Evolutionary conservation across 2,797 vertebrate genomes (phyloP), one percentile per base, ranked within the genome.

Genomic region (Schizopygopsis malacanthus): DNA sequence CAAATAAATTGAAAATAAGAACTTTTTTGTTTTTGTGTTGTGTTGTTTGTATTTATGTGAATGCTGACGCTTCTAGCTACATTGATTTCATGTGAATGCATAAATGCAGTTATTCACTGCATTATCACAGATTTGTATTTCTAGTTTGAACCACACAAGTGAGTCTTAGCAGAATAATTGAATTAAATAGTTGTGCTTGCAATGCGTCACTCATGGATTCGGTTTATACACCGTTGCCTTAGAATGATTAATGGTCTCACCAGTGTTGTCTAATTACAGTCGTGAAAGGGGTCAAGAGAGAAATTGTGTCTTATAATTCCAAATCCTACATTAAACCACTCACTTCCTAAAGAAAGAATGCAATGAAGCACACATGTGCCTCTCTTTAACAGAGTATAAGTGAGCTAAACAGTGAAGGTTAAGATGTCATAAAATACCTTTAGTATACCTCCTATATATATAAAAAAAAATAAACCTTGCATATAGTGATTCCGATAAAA

Each of bases 1-100:
- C 97, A 97, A 98, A 98, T 98, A 98, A 98, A 98, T 95, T 91
- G 92, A 94, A 94, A 90, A 93, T 94, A 93, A 61, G 56, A 73
- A 72, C 47, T 76, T 82, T 61, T 81, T 71, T 56, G 78, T 20
- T 50, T 65, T 61, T 3, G 52, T 25, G 25, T 71, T 59, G 20
- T 52, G 2, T 81, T 52, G 16, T 79, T 52, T 73, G 22, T 54
- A 6, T 41, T 52, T 72, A 28, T 56, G 15, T 10, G 25, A 75
- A 33, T 50, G 25, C 43, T 50, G 47, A 54, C 20, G 45, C 16
- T 33, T 52, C 9, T 56, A 56, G 18, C 33, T n/a, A n/a, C 73
- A 56, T 22, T 6, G 50, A 37, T 59, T 56, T 22, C 4, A 25
- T 77, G 20, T 39, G 18, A 56, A 77, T n/a, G 43, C 22, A 47